Percentiles rank a stretch among this genome's conserved stretches.
These are phyloP conservation scores for Operophtera brumata DNA, from an alignment of 2,888 invertebrate genomes.

Conservation along the genomic window DNA sequence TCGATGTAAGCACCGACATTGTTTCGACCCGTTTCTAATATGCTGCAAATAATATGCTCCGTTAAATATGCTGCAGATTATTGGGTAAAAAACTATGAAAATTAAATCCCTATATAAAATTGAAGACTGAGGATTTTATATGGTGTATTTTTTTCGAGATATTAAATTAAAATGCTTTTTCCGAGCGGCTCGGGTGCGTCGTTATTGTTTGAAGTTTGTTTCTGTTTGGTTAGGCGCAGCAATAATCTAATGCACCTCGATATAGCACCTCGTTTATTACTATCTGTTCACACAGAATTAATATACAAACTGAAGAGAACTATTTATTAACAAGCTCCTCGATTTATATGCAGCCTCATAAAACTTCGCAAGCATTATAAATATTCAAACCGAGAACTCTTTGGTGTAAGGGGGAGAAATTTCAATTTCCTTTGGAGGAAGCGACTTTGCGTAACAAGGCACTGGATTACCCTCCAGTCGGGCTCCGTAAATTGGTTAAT, in stretches of 20 bases:
- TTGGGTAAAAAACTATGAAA: no score
- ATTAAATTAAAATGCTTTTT: no score
- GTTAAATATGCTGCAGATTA: no score
- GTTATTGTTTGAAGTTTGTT: no score
- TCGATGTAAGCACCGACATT: no score
- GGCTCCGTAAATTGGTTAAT: constrained; percentile 35
- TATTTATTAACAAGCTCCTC: constrained; percentile 34
- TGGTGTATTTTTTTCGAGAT: no score
- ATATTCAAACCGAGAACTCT: constrained; percentile 35
- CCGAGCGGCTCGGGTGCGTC: no score
- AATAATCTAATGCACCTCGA: constrained; percentile 8
- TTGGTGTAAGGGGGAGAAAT: constrained; percentile 30
- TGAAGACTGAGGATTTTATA: no score
- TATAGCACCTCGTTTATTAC: constrained; percentile 15
- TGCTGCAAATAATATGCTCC: no score
- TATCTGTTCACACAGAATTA: constrained; percentile 33
- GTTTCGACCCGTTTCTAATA: no score
- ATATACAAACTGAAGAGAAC: constrained; percentile 28
- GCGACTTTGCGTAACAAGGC: constrained; percentile 32
- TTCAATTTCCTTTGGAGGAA: constrained; percentile 32
- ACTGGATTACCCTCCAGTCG: constrained; percentile 29
- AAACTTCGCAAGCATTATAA: constrained; percentile 39
- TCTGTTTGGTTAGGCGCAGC: no score
- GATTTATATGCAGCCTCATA: constrained; percentile 37
- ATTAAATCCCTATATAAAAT: no score